These are phyloP conservation scores for Rhaphigaster nebulosa DNA, from an alignment of 2,888 invertebrate genomes.

Conservation along the genomic window DNA sequence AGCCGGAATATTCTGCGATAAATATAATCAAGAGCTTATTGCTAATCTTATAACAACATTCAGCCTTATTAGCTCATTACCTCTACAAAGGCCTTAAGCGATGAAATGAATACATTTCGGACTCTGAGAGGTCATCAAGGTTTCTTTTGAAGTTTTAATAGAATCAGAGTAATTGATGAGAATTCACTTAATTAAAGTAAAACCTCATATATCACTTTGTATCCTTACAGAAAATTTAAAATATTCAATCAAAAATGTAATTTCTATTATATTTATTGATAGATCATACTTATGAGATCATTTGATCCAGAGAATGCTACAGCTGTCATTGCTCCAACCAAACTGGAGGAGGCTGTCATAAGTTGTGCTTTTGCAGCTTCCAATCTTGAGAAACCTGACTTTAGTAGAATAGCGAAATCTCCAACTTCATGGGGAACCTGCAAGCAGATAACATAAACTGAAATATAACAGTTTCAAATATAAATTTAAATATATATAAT, in stretches of 20 bases:
- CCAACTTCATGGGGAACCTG: slow-evolving; percentile 95
- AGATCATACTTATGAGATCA: slow-evolving; percentile 78
- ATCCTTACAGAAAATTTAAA: too few species aligned
- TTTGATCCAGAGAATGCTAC: slow-evolving; percentile 86
- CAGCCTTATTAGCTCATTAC: too few species aligned
- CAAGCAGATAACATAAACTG: not conserved
- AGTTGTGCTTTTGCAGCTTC: slow-evolving; percentile 95
- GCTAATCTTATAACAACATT: too few species aligned
- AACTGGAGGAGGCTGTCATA: slow-evolving; percentile 89
- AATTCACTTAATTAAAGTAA: too few species aligned
- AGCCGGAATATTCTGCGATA: too few species aligned
- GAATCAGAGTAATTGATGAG: too few species aligned
- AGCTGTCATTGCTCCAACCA: slow-evolving; percentile 90
- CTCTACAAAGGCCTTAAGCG: too few species aligned
- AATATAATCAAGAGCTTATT: too few species aligned
- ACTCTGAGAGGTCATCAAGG: too few species aligned
- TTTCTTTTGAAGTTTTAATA: too few species aligned
- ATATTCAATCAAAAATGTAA: not conserved
- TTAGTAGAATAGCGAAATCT: slow-evolving; percentile 95
- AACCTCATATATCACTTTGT: too few species aligned
- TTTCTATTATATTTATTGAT: not conserved
- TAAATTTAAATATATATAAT: not conserved
- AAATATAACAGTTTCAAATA: not conserved
- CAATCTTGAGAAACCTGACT: slow-evolving; percentile 93
- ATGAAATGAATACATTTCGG: too few species aligned